phyloP scores from a whole-genome alignment of 2,888 invertebrate species.

The Papilio elwesi region DNA sequence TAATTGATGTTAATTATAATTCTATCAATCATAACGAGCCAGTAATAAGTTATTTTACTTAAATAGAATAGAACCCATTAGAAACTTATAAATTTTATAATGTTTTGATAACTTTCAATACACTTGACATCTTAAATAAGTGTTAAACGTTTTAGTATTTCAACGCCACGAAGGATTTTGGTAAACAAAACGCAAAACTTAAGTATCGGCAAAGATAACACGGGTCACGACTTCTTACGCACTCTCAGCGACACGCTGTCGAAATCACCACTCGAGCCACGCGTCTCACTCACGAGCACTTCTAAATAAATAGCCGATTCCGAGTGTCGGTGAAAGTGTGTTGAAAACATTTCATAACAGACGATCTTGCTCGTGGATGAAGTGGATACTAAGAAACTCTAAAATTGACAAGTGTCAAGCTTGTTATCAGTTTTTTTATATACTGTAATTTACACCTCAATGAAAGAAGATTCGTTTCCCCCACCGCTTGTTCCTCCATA shows the following conservation, averaged over 20 bases:
- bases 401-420: neutral
- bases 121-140: slow-evolving; percentile 18
- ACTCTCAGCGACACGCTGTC: slow-evolving; percentile 24
- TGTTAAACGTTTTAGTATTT: slow-evolving; percentile 16
- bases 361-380: slow-evolving; percentile 9
- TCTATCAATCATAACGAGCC: neutral
- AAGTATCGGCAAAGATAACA: slow-evolving; percentile 34
- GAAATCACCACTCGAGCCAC: slow-evolving; percentile 31
- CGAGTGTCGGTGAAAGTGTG: slow-evolving; percentile 36
- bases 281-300: slow-evolving; percentile 38
- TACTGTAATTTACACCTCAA: neutral
- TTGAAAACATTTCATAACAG: slow-evolving; percentile 39
- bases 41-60: neutral
- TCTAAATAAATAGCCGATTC: slow-evolving; percentile 26
- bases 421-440: neutral
- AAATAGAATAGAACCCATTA: too few species aligned
- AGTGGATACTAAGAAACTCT: slow-evolving; percentile 3
- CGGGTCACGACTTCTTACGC: slow-evolving; percentile 26
- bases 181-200: slow-evolving; percentile 27
- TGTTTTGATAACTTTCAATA: slow-evolving; percentile 6
- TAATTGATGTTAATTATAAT: too few species aligned
- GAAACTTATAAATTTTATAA: too few species aligned
- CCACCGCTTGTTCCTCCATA: neutral
- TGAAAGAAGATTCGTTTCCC: neutral
- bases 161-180: slow-evolving; percentile 21